Conservation (phyloP, 2,797 vertebrate genomes). For the Mus spretus region DNA sequence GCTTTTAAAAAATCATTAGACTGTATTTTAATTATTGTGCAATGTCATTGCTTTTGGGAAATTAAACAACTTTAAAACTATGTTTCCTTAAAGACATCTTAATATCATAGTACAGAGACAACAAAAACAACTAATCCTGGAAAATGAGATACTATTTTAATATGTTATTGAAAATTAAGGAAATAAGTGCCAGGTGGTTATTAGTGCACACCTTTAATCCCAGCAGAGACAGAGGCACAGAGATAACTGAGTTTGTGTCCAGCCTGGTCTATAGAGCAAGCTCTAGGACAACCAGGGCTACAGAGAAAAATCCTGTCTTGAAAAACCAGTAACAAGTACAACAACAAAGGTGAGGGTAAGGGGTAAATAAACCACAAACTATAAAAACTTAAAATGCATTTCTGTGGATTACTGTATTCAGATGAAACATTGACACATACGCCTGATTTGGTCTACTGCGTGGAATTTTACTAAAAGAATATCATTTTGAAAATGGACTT, state of each 20-base stretch:
- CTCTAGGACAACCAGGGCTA: not conserved
- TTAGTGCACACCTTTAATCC: not conserved
- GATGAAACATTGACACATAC: not conserved
- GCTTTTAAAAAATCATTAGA: not conserved
- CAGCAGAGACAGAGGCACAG: not conserved
- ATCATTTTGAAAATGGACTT: not conserved
- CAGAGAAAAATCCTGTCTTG: not conserved
- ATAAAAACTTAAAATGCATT: not conserved
- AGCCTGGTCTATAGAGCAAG: not conserved
- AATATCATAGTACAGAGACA: not conserved
- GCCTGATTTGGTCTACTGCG: not conserved
- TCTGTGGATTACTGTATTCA: not conserved
- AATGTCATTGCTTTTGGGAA: not conserved
- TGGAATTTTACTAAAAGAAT: not conserved
- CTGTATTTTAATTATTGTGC: conserved; percentile 4
- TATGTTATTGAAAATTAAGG: not conserved
- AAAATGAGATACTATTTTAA: conserved; percentile 52
- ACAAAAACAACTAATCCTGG: not conserved
- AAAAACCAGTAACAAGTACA: not conserved
- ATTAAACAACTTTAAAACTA: not conserved
- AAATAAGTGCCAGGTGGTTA: not conserved
- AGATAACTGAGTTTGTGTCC: not conserved
- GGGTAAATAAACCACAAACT: not conserved
- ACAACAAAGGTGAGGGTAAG: not conserved
- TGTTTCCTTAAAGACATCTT: conserved; percentile 32